Conservation (phyloP, 2,113 vertebrate genomes). For the Anolis sagrei region DNA sequence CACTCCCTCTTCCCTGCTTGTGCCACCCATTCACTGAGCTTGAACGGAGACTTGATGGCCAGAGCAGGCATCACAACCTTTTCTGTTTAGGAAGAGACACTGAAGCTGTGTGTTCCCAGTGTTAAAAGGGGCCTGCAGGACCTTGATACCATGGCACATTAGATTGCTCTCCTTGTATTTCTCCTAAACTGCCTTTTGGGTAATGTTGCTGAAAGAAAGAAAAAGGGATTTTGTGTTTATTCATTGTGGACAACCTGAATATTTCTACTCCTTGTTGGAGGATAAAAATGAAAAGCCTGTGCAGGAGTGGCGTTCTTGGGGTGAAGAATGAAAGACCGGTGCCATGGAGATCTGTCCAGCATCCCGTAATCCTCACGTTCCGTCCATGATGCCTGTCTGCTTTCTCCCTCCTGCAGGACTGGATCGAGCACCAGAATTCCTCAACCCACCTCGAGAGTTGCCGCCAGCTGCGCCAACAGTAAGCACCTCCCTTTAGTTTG, state of each 20-base stretch:
- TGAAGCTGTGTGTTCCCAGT: too few relatives aligned
- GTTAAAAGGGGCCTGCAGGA: not conserved
- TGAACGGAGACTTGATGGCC: not conserved
- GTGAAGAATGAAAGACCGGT: not conserved
- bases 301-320: not conserved
- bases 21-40: not conserved
- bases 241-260: accelerated
- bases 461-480: constrained; percentile 84
- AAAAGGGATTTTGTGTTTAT: accelerated
- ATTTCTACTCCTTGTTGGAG: accelerated
- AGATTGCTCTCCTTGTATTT: not conserved
- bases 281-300: too few relatives aligned
- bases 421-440: constrained; percentile 92
- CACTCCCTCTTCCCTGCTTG: too few relatives aligned
- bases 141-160: too few relatives aligned
- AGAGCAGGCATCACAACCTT: not conserved
- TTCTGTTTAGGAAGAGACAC: not conserved
- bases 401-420: constrained; percentile 79
- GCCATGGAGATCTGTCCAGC: too few relatives aligned
- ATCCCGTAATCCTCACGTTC: accelerated
- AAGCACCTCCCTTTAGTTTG: constrained; percentile 61
- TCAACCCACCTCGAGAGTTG: constrained; percentile 87
- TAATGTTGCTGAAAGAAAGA: not conserved
- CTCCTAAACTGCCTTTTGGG: not conserved
- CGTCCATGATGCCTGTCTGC: not conserved